A percentile compares a stretch with the other conserved stretches of the same genome.
phyloP scores from a whole-genome alignment of 1,140 invertebrate species.

The Bombus haemorrhoidalis region DNA sequence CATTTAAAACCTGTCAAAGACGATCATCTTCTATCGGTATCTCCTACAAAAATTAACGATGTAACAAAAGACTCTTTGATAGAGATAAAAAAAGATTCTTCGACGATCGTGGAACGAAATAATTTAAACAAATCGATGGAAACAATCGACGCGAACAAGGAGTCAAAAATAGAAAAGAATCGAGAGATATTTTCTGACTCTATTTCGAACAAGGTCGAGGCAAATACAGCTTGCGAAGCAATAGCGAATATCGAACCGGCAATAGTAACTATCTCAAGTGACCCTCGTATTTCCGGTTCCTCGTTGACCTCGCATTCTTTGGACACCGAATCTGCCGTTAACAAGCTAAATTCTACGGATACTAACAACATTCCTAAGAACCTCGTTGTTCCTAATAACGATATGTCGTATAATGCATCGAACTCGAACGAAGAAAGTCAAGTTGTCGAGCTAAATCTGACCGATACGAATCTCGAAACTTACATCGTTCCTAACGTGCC shows the following conservation, averaged over 20 bases:
- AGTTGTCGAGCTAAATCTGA: too few relatives aligned
- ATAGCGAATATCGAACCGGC: conserved; percentile 9
- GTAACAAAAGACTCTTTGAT: neutral
- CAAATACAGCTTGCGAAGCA: conserved; percentile 7
- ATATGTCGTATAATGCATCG: conserved; percentile 23
- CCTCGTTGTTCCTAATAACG: conserved; percentile 11
- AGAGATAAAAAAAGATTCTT: neutral
- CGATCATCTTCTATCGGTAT: neutral
- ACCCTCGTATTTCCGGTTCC: conserved; percentile 14
- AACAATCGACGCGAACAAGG: neutral
- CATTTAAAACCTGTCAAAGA: neutral
- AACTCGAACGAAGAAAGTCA: neutral
- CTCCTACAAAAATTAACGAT: neutral
- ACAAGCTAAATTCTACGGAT: conserved; percentile 40
- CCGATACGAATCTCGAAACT: neutral
- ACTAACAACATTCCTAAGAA: neutral
- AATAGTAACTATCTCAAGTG: conserved; percentile 40
- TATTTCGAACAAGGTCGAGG: conserved; percentile 2
- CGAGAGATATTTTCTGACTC: neutral
- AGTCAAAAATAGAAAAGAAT: neutral
- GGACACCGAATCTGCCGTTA: conserved; percentile 30
- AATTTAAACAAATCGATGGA: neutral
- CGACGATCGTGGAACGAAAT: neutral
- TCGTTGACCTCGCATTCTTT: conserved; percentile 6
- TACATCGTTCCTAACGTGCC: neutral